Conservation (phyloP, 2,797 vertebrate species). For the Oreochromis grahami region DNA sequence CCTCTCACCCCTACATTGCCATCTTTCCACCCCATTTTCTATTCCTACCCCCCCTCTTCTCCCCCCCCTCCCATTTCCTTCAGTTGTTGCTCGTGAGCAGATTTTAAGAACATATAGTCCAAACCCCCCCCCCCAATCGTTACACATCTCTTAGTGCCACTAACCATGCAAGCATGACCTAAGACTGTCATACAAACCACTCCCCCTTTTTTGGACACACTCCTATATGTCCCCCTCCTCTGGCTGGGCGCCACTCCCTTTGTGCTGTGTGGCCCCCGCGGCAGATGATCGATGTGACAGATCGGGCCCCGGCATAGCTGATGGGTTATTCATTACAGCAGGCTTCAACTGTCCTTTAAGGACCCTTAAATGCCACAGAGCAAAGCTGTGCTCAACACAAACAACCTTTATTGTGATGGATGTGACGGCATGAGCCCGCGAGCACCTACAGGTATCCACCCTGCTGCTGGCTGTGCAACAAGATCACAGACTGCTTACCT, state of each 20-base stretch:
- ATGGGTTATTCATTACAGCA: conserved; percentile 70
- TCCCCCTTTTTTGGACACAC: background rate
- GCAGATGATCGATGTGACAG: conserved; percentile 68
- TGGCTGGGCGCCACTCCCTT: background rate
- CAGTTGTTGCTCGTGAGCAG: background rate
- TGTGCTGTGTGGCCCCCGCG: background rate
- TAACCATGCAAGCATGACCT: background rate
- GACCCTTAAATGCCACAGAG: conserved; percentile 61
- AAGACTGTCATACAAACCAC: background rate
- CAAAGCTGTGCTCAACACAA: conserved; percentile 26
- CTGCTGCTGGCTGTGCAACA: conserved; percentile 12
- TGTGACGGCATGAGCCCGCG: conserved; percentile 9
- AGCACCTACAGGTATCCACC: conserved; percentile 49
- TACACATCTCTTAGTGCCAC: background rate
- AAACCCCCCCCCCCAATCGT: background rate
- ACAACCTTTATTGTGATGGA: conserved; percentile 63
- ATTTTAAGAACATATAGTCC: background rate
- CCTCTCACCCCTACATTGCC: conserved; percentile 4
- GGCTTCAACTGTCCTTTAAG: conserved; percentile 61
- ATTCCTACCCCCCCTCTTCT: background rate
- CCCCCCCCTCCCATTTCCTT: background rate
- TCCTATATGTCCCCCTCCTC: conserved; percentile 14
- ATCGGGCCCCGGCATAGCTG: conserved; percentile 37
- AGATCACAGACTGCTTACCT: background rate
- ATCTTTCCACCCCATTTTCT: background rate